Base-by-base conservation (phyloP, 2,888 invertebrate genomes). In the Acrocera orbiculus region DNA sequence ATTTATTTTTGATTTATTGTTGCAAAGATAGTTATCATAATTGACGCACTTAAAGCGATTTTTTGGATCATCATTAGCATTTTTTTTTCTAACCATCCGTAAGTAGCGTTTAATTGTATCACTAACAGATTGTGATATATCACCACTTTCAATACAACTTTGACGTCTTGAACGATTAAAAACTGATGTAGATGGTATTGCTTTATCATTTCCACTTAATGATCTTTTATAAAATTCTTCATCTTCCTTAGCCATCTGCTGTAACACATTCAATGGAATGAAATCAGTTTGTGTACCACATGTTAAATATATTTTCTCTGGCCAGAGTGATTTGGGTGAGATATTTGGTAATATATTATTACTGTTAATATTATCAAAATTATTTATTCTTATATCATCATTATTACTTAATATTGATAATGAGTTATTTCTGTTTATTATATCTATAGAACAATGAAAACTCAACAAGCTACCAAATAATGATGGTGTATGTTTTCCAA, bases 11-110 rank as follows among this genome's bases (percentile, higher is more conserved):
- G 82, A 74, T 50, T 79, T 81, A 39, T 86, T 86, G 44, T 85
- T 81, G 16, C 85, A 64, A 38, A 86, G 62, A 50, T 82, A 85
- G 38, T 79, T 69, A 49, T 87, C 86, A 49, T 87, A 87, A 54
- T 87, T 87, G 14, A 87, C 82, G 1, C 85, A 71, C 52, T 85
- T 85, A 52, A 86, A 87, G 32, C 79, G 69, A 50, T 81, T 85
- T 3, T 69, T 73, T 44, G 80, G 79, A 3, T 76, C 72, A 53
- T 85, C 83, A 30, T 53, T 51, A 8, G 78, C 73, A 48, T 81
- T 82, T 51, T 86, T 86, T 53, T 86, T 86, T 22, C 86, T 67
- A 6, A 83, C 85, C 85, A 86, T 86, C 36, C 81, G 65, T 31
- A 86, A 58, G 54, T 86, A 86, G 8, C 85, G 65, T 56, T 85